Evolutionary conservation across 2,113 vertebrate species (phyloP).

Genomic region (Brachypodius melanocephalos): DNA sequence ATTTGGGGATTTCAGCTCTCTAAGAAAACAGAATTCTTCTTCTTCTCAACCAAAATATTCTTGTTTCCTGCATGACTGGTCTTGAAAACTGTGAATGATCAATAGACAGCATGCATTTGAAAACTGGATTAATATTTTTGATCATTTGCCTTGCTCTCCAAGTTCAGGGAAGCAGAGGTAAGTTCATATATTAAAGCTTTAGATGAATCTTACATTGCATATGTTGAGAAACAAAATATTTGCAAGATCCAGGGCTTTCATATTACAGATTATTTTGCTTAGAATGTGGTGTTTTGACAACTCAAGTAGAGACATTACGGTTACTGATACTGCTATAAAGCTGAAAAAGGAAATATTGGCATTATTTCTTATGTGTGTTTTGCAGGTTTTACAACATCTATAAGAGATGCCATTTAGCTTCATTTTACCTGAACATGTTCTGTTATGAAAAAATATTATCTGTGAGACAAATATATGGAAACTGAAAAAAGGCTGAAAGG

Average conservation of each 20-base stretch:
- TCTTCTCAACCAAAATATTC: background rate
- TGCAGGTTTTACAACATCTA: background rate
- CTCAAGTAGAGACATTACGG: background rate
- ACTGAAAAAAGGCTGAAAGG: background rate
- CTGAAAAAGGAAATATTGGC: background rate
- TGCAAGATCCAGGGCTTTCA: background rate
- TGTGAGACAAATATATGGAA: background rate
- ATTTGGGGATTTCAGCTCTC: background rate
- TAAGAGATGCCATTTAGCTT: background rate
- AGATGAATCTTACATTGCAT: background rate
- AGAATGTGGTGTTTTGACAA: background rate
- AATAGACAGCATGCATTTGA: slow-evolving; percentile 77
- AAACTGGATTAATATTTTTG: slow-evolving; percentile 72
- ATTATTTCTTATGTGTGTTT: background rate
- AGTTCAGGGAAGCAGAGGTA: slow-evolving; percentile 81
- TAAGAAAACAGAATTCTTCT: background rate
- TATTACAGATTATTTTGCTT: background rate
- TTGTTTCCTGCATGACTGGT: slow-evolving; percentile 22
- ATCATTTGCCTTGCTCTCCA: slow-evolving; percentile 74
- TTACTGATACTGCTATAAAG: background rate
- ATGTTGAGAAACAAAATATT: background rate
- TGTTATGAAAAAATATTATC: background rate
- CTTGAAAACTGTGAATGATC: slow-evolving; percentile 55
- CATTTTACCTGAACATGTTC: background rate
- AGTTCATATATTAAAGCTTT: slow-evolving; percentile 39